Evolutionary conservation across 2,888 invertebrate species (phyloP), one percentile per base, ranked within the genome.

Genomic region (Drosophila pegasa): DNA sequence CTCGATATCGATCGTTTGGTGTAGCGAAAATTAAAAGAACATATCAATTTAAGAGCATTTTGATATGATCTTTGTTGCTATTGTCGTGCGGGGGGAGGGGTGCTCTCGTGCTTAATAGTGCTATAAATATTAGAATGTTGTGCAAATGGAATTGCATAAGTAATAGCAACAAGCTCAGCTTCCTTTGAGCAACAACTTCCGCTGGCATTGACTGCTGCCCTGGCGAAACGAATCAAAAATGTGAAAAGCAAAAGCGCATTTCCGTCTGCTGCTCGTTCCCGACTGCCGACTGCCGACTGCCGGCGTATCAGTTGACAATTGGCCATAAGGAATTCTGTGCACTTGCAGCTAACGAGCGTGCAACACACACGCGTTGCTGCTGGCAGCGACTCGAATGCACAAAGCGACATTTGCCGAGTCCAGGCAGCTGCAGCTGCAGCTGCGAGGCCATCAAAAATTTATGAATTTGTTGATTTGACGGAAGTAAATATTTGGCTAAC

Each of bases 381-480:
- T 16, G 35, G 43, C 52, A 31, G 40, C 5, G 27, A 29, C 37
- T 54, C 41, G 27, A 60, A 56, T 60, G 47, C 51, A 68, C 63
- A 65, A 71, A 60, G 62, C 57, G 63, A 27, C 55, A 55, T 60
- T 71, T 54, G 60, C 22, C 58, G 55, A 38, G 61, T 54, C 50
- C 52, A n/a, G 43, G 63, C 25, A 52, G 68, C 61, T 59, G 55
- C 35, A 69, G 77, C 25, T 56, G 68, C 61, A 62, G 55, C 35
- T 72, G 77, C 64, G 62, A 58, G 59, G 69, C 55, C 76, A 81
- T 81, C 82, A 84, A 85, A 81, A 74, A 77, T 82, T 68, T 74
- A 81, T 79, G 85, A 76, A 85, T 85, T 79, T 85, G 79, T 85
- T 79, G 86, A 85, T 85, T 79, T 79, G 86, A 82, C 82, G 85